Percentiles rank a stretch among this genome's conserved stretches.
Evolutionary conservation across 1,140 invertebrate species (phyloP).

Genomic region (Bathynomus jamesi): DNA sequence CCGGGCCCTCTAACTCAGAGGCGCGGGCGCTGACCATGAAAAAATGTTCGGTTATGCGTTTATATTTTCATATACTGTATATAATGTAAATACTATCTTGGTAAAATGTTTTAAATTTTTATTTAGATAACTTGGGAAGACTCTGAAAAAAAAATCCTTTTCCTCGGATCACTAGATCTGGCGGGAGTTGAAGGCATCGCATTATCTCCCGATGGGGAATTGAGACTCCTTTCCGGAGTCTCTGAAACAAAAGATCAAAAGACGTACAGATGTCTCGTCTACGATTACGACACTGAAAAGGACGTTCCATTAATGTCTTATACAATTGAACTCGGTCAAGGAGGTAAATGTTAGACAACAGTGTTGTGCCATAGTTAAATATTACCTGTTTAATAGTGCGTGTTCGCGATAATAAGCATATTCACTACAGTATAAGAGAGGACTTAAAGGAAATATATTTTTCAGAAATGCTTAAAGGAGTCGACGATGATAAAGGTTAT

Average conservation of each 20-base stretch:
- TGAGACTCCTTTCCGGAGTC: neutral
- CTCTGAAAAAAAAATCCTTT: slow-evolving; percentile 3
- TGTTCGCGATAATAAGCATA: too few relatives aligned
- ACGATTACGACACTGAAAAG: slow-evolving; percentile 5
- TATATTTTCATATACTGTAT: too few relatives aligned
- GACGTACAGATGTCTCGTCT: slow-evolving; percentile 1
- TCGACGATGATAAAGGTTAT: neutral
- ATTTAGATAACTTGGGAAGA: neutral
- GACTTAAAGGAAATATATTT: too few relatives aligned
- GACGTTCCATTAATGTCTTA: slow-evolving; percentile 6
- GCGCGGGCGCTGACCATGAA: too few relatives aligned
- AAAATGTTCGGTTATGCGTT: too few relatives aligned
- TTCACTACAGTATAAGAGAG: too few relatives aligned
- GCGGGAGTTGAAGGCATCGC: slow-evolving; percentile 2
- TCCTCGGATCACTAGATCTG: slow-evolving; percentile 8
- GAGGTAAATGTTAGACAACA: neutral
- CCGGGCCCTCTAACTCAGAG: too few relatives aligned
- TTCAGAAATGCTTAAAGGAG: neutral
- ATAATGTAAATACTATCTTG: too few relatives aligned
- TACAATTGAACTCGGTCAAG: neutral
- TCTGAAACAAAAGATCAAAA: neutral
- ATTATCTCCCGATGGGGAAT: neutral
- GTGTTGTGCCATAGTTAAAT: too few relatives aligned
- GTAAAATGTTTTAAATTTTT: too few relatives aligned
- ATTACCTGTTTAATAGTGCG: too few relatives aligned